Conservation (phyloP, 2,113 vertebrate species). For the Platysternon megacephalum region DNA sequence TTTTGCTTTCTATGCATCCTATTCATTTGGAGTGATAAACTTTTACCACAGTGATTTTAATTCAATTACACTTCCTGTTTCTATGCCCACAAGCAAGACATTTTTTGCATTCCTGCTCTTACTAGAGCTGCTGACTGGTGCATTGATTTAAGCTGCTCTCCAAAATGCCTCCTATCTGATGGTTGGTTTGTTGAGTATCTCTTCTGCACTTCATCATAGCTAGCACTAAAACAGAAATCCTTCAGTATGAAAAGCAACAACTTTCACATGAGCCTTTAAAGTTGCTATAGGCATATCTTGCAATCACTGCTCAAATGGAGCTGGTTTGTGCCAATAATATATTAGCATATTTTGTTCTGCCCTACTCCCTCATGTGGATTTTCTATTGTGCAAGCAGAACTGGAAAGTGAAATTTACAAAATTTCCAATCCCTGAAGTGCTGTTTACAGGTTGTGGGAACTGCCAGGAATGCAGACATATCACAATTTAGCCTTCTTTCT, state of each 20-base stretch:
- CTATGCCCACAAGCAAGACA: neutral
- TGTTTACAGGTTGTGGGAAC: neutral
- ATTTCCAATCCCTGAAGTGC: neutral
- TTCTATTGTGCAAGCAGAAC: neutral
- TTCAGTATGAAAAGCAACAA: conserved; percentile 21
- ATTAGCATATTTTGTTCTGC: neutral
- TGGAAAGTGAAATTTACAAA: neutral
- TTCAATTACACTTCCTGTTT: neutral
- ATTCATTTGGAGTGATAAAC: neutral
- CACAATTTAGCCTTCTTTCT: neutral
- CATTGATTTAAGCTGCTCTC: neutral
- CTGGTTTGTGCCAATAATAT: neutral
- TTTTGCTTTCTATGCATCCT: neutral
- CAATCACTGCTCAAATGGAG: conserved; percentile 42
- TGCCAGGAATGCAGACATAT: neutral
- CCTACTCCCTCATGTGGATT: neutral
- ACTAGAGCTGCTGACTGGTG: fast-evolving
- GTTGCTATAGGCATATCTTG: conserved; percentile 52
- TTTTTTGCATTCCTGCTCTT: neutral
- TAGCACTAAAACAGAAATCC: neutral
- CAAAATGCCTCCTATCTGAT: neutral
- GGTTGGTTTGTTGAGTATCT: neutral
- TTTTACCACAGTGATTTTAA: neutral
- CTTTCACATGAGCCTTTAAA: conserved; percentile 41
- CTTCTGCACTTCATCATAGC: neutral